These are phyloP conservation scores for Tadarida brasiliensis DNA, from an alignment of 2,797 vertebrate genomes.

Conservation along the genomic window DNA sequence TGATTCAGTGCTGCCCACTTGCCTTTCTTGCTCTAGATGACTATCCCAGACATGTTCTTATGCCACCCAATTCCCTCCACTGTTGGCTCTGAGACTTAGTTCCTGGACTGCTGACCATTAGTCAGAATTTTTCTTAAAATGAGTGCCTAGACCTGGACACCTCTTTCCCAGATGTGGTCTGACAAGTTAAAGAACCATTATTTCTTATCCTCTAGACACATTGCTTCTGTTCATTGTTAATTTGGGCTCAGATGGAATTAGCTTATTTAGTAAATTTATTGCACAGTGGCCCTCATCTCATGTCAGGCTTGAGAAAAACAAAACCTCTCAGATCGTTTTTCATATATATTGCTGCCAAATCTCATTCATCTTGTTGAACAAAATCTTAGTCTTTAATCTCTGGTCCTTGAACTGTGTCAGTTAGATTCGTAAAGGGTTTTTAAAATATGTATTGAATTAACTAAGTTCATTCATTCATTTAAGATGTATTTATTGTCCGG, in stretches of 20 bases:
- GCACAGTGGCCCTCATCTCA: slow-evolving; percentile 1
- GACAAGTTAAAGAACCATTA: not conserved
- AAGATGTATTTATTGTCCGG: not conserved
- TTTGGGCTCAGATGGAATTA: not conserved
- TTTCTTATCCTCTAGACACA: not conserved
- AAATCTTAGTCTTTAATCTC: slow-evolving; percentile 28
- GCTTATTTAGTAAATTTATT: not conserved
- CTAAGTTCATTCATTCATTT: slow-evolving; percentile 18
- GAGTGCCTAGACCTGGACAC: not conserved
- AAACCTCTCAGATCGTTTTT: slow-evolving; percentile 10
- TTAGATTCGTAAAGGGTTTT: slow-evolving; percentile 56
- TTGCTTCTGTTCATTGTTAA: slow-evolving; percentile 32
- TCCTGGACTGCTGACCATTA: not conserved
- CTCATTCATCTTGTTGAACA: slow-evolving; percentile 11
- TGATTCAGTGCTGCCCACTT: too few relatives aligned
- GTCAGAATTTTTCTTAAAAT: slow-evolving; percentile 20
- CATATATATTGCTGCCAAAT: not conserved
- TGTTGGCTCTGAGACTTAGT: not conserved
- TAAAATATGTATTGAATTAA: slow-evolving; percentile 33
- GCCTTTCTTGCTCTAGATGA: not conserved
- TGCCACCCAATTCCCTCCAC: not conserved
- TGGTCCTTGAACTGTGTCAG: not conserved
- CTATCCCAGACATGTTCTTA: not conserved
- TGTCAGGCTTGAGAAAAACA: slow-evolving; percentile 40
- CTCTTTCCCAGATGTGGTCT: not conserved